phyloP scores from a whole-genome alignment of 2,797 vertebrate species.

The Zalophus californianus region DNA sequence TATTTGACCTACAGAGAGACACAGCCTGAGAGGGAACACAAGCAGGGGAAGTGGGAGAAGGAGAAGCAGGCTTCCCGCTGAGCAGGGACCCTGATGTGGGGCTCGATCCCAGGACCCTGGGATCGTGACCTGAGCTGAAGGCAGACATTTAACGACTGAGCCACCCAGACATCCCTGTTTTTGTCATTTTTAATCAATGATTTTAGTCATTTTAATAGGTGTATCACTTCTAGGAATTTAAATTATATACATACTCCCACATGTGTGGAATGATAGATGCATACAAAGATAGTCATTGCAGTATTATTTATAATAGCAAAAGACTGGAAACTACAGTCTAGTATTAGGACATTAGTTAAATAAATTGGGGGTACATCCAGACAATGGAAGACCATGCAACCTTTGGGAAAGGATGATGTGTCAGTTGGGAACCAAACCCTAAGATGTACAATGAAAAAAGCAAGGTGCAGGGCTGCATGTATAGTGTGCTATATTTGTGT shows the following conservation, averaged over 20 bases:
- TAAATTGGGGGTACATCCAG: neutral
- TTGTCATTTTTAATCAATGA: neutral
- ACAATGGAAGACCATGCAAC: neutral
- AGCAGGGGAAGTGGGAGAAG: too few species aligned
- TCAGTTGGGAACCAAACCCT: neutral
- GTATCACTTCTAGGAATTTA: conserved; percentile 19
- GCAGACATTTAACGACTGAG: too few species aligned
- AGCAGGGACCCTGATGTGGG: too few species aligned
- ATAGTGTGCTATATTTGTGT: neutral
- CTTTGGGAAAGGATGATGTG: neutral
- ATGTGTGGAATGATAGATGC: neutral
- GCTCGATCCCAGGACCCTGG: too few species aligned
- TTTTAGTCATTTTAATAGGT: neutral
- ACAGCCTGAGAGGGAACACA: too few species aligned
- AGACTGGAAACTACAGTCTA: neutral
- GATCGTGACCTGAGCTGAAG: too few species aligned
- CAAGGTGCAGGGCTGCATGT: neutral
- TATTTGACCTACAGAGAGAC: too few species aligned
- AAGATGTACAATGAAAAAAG: neutral
- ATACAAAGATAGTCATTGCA: neutral
- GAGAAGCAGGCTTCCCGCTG: too few species aligned
- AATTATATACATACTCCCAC: neutral
- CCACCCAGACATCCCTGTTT: neutral
- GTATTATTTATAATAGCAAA: neutral
- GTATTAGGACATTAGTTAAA: neutral